Base-by-base conservation (phyloP, 2,797 vertebrate species). In the Melanotaenia trifasciata region DNA sequence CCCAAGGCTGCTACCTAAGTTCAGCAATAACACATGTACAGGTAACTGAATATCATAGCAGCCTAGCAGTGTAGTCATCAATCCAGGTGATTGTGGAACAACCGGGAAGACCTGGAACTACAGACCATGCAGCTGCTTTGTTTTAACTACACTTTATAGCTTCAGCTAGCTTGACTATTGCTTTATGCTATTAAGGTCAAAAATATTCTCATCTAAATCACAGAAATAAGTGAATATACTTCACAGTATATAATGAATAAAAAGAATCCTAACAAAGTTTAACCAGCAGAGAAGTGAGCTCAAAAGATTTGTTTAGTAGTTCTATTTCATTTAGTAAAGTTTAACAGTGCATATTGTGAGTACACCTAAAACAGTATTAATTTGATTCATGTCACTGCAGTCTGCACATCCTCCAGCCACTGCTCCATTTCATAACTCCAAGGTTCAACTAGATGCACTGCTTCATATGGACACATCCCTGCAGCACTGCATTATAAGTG, bases 321-420 rank as follows among this genome's bases (percentile, higher is more conserved):
- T 62, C 51, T 40, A 20, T 61, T 72, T 64, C 64, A 50, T 45
- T 63, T 66, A 40, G 68, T 69, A 36, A 76, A 61, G 26, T 79
- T 59, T 32, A 74, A 68, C 67, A 64, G 22, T 12, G 32, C 53
- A 58, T 64, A 61, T 67, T 76, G 65, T 57, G 28, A 67, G 68
- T 28, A 53, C 47, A 58, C 38, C 59, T 45, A 5, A 53, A 65
- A 76, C 72, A 78, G 70, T 53, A 71, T 58, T 53, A 16, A 70
- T 84, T 76, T 76, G 30, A 64, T 45, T 70, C 7, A 47, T 28
- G 26, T 51, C 56, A 71, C 33, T 77, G 51, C 65, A 36, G 53
- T 53, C 51, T 66, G 7, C 28, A 54, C 50, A 50, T 72, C 51
- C 47, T 72, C 16, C 7, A 71, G 30, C 64, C 1, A 1, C 36